Evolutionary conservation across 2,888 invertebrate species (phyloP).

Genomic region (Lepetodrilus schrolli): DNA sequence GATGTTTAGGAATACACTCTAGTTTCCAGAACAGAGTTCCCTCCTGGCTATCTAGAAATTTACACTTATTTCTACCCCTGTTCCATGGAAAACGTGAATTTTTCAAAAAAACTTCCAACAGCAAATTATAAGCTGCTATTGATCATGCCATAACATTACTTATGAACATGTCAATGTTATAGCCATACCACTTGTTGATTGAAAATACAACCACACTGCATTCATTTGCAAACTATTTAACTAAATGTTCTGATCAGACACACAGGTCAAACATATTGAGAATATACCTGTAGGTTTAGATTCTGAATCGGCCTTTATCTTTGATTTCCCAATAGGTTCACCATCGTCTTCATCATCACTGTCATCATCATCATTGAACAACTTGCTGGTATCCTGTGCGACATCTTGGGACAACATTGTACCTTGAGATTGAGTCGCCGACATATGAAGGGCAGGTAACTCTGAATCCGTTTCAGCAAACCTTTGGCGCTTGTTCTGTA

Average conservation of each 20-base stretch:
- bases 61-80: too few relatives aligned
- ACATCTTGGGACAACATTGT: background rate
- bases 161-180: too few relatives aligned
- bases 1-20: too few relatives aligned
- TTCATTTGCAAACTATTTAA: background rate
- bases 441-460: background rate
- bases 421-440: background rate
- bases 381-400: background rate
- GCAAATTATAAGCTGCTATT: too few relatives aligned
- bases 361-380: background rate
- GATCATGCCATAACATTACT: background rate
- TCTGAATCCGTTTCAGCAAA: background rate
- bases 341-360: constrained; percentile 1
- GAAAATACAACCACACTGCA: too few relatives aligned
- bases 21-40: too few relatives aligned
- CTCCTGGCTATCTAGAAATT: too few relatives aligned
- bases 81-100: too few relatives aligned
- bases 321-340: constrained; percentile 2
- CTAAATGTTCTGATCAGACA: background rate
- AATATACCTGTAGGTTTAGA: background rate
- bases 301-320: background rate
- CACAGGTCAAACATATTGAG: too few relatives aligned
- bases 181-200: too few relatives aligned
- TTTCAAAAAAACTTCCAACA: too few relatives aligned
- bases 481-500: background rate